phyloP scores from a whole-genome alignment of 2,888 invertebrate genomes.

The Patella depressa region DNA sequence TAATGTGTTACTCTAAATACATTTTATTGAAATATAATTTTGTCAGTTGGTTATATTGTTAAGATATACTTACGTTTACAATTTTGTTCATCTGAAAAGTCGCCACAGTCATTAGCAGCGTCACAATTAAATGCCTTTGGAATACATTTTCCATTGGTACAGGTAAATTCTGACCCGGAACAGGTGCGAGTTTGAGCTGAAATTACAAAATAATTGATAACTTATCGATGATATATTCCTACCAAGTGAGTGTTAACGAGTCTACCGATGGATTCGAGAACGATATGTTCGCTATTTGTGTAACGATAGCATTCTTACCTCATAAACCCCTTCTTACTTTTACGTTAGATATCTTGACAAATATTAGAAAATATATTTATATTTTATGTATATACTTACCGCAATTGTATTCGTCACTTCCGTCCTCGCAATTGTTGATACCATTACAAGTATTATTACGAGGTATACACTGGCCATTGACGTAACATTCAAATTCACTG shows the following conservation, averaged over 20 bases:
- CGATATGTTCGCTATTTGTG: too few relatives aligned
- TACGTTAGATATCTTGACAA: too few relatives aligned
- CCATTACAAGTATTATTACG: background rate
- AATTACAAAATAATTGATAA: background rate
- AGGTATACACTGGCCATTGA: background rate
- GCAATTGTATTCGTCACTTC: constrained; percentile 7
- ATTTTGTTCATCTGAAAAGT: constrained; percentile 1
- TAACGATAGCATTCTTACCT: too few relatives aligned
- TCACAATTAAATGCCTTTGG: constrained; percentile 3
- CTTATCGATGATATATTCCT: too few relatives aligned
- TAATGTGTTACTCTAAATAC: too few relatives aligned
- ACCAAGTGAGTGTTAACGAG: too few relatives aligned
- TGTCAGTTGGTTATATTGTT: too few relatives aligned
- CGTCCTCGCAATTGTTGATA: background rate
- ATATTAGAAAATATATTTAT: too few relatives aligned
- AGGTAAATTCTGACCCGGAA: background rate
- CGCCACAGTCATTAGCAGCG: background rate
- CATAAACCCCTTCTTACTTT: too few relatives aligned
- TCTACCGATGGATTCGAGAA: too few relatives aligned
- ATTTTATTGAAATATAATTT: too few relatives aligned
- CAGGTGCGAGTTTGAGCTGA: background rate
- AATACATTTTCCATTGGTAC: background rate
- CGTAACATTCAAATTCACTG: background rate
- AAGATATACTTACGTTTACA: background rate
- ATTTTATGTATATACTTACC: background rate